These are phyloP conservation scores for Hybognathus amarus DNA, from an alignment of 2,797 vertebrate genomes.

Conservation along the genomic window DNA sequence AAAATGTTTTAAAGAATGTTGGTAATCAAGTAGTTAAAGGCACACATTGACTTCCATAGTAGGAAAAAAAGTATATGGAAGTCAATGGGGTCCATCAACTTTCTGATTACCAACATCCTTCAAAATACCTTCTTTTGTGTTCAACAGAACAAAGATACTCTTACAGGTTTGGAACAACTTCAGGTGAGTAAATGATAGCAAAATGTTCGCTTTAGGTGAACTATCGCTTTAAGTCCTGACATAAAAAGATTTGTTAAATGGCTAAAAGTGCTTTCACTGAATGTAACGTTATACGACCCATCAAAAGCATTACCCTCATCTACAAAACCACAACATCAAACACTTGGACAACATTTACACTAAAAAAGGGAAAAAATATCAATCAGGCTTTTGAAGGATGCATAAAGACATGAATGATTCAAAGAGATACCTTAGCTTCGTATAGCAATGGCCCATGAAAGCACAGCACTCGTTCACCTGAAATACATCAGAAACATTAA, in stretches of 20 bases:
- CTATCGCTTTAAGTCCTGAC: too few relatives aligned
- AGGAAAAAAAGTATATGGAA: too few relatives aligned
- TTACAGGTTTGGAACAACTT: too few relatives aligned
- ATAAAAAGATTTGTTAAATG: background rate
- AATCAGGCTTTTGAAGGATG: slow-evolving; percentile 7
- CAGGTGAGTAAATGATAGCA: too few relatives aligned
- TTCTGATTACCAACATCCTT: too few relatives aligned
- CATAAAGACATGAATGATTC: background rate
- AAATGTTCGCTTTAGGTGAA: too few relatives aligned
- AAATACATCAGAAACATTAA: slow-evolving; percentile 61
- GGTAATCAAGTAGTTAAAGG: too few relatives aligned
- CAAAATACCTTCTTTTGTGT: too few relatives aligned
- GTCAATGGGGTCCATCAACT: too few relatives aligned
- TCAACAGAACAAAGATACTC: background rate
- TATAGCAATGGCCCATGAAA: slow-evolving; percentile 99
- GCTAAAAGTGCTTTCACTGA: background rate
- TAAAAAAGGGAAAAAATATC: background rate
- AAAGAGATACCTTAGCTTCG: slow-evolving; percentile 91
- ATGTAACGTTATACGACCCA: background rate
- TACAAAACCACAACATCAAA: slow-evolving; percentile 7
- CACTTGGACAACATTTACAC: background rate
- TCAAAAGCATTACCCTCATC: background rate
- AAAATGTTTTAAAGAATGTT: too few relatives aligned
- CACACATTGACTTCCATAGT: too few relatives aligned
- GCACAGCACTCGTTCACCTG: slow-evolving; percentile 98